Evolutionary conservation across 1,140 invertebrate species (phyloP).

Genomic region (Pseudomyrmex gracilis): DNA sequence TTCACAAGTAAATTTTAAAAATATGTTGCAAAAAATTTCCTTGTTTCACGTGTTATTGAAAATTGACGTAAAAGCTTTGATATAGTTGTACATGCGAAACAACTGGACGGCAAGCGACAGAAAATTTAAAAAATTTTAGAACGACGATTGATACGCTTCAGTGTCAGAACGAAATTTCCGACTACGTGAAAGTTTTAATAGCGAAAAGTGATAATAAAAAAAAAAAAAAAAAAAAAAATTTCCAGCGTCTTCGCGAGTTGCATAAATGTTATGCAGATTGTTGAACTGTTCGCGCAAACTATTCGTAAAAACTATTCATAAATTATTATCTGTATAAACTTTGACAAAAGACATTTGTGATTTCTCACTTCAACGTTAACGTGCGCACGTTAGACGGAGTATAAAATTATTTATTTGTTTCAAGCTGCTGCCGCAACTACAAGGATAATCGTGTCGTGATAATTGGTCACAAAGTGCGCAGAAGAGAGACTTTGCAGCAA

Average conservation of each 20-base stretch:
- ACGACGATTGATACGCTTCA: not conserved
- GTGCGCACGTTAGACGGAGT: not conserved
- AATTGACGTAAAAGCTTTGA: not conserved
- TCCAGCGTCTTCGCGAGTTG: not conserved
- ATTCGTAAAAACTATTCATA: not conserved
- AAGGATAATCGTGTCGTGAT: not conserved
- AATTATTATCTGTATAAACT: not conserved
- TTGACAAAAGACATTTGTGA: not conserved
- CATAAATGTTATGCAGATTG: not conserved
- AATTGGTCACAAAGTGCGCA: conserved; percentile 5
- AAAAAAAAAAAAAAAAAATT: not conserved
- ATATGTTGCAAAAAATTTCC: not conserved
- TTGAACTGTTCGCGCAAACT: not conserved
- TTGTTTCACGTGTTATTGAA: not conserved
- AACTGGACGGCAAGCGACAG: not conserved
- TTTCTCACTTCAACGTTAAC: not conserved
- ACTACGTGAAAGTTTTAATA: not conserved
- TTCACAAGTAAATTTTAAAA: not conserved
- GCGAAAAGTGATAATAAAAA: not conserved
- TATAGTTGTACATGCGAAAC: not conserved
- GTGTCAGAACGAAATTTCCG: not conserved
- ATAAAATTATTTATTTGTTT: not conserved
- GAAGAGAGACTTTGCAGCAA: not conserved
- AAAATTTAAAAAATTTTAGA: not conserved
- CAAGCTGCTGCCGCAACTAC: not conserved